Conservation (phyloP, 2,113 vertebrate species). For the Elachura formosa region DNA sequence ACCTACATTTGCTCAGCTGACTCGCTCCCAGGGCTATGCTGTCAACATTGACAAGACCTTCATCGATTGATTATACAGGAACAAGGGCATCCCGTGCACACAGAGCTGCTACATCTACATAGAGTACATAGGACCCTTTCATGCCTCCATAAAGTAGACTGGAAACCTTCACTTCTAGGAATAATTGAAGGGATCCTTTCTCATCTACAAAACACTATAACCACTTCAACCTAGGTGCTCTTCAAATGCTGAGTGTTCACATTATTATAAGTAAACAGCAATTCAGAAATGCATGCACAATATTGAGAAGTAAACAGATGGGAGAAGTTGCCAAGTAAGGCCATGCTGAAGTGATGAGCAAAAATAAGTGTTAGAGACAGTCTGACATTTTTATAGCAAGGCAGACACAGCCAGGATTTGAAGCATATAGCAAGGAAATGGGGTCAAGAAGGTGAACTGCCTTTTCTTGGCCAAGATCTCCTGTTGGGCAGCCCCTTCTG, state of each 20-base stretch:
- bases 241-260: not conserved
- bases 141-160: not conserved
- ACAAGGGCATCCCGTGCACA: not conserved
- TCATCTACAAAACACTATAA: not conserved
- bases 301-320: conserved; percentile 45
- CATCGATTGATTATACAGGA: not conserved
- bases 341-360: not conserved
- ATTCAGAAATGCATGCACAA: not conserved
- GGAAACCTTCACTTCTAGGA: not conserved
- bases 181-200: not conserved
- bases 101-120: not conserved
- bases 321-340: conserved; percentile 44
- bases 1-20: conserved; percentile 26
- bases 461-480: not conserved
- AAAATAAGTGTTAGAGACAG: conserved; percentile 42
- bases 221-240: not conserved
- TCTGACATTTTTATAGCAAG: conserved; percentile 35
- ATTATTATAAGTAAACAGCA: not conserved
- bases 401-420: not conserved
- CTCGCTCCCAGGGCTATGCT: not conserved
- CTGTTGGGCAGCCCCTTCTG: not conserved
- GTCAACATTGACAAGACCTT: conserved; percentile 4
- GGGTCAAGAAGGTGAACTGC: not conserved
- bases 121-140: rapidly evolving
- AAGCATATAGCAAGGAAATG: not conserved